These are phyloP conservation scores for Carassius gibelio DNA, from an alignment of 2,113 vertebrate genomes.

Conservation along the genomic window DNA sequence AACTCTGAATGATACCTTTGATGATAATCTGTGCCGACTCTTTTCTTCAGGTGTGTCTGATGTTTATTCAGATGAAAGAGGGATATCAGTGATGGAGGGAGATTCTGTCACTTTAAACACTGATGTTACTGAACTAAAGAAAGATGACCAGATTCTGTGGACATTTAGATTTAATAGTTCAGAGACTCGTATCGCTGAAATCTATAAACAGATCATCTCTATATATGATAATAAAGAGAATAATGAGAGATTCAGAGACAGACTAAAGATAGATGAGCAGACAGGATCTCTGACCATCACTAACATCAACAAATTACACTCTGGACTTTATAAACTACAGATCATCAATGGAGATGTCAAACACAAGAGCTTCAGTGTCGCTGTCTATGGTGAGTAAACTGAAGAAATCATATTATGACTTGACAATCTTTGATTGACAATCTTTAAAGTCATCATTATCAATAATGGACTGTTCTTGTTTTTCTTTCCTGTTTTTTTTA, in stretches of 20 bases:
- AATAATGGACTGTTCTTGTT: neutral
- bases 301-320: neutral
- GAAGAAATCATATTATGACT: neutral
- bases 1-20: neutral
- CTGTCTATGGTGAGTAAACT: neutral
- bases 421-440: too few relatives aligned
- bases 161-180: neutral
- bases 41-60: neutral
- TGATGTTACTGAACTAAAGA: neutral
- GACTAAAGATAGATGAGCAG: too few relatives aligned
- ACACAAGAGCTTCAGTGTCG: neutral
- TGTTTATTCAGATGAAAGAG: neutral
- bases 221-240: too few relatives aligned
- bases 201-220: too few relatives aligned
- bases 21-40: neutral
- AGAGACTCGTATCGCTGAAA: neutral
- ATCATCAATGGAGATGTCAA: rapidly evolving
- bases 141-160: neutral
- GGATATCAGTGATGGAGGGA: neutral
- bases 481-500: too few relatives aligned
- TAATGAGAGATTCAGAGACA: too few relatives aligned
- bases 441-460: too few relatives aligned
- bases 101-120: neutral
- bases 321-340: neutral
- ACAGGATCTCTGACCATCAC: too few relatives aligned